A percentile compares a stretch with the other conserved stretches of the same genome.
These are phyloP conservation scores for Thysanoteuthis rhombus DNA, from an alignment of 2,888 invertebrate species.

Conservation along the genomic window DNA sequence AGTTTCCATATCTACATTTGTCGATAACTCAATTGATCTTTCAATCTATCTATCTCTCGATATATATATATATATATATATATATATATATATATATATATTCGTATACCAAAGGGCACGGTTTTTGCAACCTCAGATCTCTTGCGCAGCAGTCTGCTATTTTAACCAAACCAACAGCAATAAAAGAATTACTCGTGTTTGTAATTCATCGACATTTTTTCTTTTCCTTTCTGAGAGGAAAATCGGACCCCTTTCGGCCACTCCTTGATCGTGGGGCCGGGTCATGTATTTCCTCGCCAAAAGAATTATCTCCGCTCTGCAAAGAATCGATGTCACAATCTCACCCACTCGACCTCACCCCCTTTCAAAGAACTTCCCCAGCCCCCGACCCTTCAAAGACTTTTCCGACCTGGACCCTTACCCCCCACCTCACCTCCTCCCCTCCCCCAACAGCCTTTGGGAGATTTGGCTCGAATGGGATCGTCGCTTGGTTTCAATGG, in stretches of 20 bases:
- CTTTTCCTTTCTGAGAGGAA: neutral
- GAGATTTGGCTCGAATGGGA: neutral
- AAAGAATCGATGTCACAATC: neutral
- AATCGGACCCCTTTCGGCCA: neutral
- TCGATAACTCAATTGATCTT: no score
- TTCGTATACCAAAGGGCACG: neutral
- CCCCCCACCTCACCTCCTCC: neutral
- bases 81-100: no score
- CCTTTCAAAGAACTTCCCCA: no score
- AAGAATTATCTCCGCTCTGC: neutral
- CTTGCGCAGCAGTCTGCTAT: neutral
- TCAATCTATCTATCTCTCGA: no score
- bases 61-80: no score
- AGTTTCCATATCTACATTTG: no score
- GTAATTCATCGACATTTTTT: neutral
- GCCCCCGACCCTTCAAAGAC: neutral
- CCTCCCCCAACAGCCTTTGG: neutral
- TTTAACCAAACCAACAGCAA: neutral
- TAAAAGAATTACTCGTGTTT: neutral
- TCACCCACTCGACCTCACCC: neutral
- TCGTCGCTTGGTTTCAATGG: neutral
- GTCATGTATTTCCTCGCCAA: neutral
- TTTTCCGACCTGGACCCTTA: no score
- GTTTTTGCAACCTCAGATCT: neutral
- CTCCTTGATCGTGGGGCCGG: neutral